These are phyloP conservation scores for Triplophysa tibetana DNA, from an alignment of 2,113 vertebrate species.

Conservation along the genomic window DNA sequence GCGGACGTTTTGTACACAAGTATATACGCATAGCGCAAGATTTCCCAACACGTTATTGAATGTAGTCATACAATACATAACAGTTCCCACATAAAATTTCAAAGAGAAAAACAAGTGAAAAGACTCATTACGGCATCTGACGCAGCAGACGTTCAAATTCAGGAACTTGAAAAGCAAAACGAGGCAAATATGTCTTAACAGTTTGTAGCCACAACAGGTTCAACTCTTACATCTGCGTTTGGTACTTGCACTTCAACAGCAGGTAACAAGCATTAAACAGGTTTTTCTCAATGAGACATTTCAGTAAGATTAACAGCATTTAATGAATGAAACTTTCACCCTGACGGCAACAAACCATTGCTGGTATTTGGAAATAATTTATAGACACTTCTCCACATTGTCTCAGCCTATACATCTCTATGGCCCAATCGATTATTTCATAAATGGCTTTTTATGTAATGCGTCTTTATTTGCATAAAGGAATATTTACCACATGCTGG, in stretches of 20 bases:
- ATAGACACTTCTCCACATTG: not conserved
- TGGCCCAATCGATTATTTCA: constrained; percentile 25
- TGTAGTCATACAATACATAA: constrained; percentile 59
- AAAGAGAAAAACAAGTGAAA: constrained; percentile 42
- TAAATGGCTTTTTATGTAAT: constrained; percentile 65
- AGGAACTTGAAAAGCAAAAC: constrained; percentile 50
- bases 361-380: constrained; percentile 50
- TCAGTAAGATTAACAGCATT: not conserved
- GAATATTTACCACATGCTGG: constrained; percentile 51
- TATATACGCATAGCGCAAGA: constrained; percentile 54
- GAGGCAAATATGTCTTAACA: constrained; percentile 50
- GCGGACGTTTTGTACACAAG: constrained; percentile 49
- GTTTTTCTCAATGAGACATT: constrained; percentile 9
- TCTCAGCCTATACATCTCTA: constrained; percentile 17
- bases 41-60: constrained; percentile 54
- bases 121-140: constrained; percentile 47
- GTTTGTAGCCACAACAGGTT: constrained; percentile 53
- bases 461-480: constrained; percentile 50
- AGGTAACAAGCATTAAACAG: constrained; percentile 39
- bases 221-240: constrained; percentile 5
- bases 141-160: constrained; percentile 48
- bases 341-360: constrained; percentile 38
- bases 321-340: constrained; percentile 22
- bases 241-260: constrained; percentile 25
- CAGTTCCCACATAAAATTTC: constrained; percentile 50